phyloP scores from a whole-genome alignment of 2,888 invertebrate species.

The Escarpia spicata region DNA sequence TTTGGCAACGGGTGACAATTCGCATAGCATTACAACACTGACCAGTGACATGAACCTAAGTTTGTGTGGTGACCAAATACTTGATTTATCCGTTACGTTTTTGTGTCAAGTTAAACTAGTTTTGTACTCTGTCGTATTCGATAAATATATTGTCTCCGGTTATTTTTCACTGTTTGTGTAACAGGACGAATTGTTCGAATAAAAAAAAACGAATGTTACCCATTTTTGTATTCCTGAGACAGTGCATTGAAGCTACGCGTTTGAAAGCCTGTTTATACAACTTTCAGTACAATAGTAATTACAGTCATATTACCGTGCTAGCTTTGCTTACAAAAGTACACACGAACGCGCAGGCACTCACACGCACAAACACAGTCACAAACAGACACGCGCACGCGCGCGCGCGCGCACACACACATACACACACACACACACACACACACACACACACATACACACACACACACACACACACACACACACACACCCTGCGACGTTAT shows the following conservation, averaged over 20 bases:
- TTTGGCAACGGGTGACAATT: not conserved
- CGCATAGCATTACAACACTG: not conserved
- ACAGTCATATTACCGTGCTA: not conserved
- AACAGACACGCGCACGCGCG: not conserved
- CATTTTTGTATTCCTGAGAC: not conserved
- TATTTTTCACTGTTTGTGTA: not conserved
- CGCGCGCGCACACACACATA: not conserved
- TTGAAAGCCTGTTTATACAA: not conserved
- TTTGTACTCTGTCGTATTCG: not conserved
- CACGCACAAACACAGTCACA: not conserved
- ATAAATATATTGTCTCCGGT: too few species aligned
- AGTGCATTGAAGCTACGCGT: not conserved
- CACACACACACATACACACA: constrained; percentile 26
- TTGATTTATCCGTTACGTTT: not conserved
- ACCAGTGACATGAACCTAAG: not conserved
- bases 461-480: constrained; percentile 32
- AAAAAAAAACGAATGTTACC: not conserved
- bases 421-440: constrained; percentile 27
- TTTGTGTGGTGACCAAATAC: not conserved
- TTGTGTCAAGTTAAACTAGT: not conserved
- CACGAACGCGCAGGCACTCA: not conserved
- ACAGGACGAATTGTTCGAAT: not conserved
- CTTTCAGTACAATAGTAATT: not conserved
- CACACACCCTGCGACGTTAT: not conserved
- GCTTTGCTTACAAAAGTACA: not conserved